These are phyloP conservation scores for Pteruthius melanotis DNA, from an alignment of 2,113 vertebrate genomes.

Conservation along the genomic window DNA sequence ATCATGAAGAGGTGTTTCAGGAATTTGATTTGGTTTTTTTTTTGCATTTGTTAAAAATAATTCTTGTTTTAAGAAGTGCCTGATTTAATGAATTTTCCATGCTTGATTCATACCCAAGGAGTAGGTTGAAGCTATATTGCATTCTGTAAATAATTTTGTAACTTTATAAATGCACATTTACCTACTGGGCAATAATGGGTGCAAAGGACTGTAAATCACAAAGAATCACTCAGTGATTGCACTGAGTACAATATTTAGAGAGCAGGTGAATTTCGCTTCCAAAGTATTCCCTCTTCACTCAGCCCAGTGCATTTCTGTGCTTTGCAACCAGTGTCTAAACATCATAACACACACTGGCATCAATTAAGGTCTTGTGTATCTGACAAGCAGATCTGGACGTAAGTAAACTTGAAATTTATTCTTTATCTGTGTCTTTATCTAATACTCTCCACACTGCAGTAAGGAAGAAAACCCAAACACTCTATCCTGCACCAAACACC, in stretches of 20 bases:
- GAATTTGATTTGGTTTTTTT: background rate
- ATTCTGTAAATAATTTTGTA: slow-evolving; percentile 1
- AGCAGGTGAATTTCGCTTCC: background rate
- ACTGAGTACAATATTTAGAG: background rate
- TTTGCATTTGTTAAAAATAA: background rate
- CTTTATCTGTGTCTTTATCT: background rate
- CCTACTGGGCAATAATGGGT: background rate
- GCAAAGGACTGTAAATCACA: background rate
- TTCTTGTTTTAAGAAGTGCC: background rate
- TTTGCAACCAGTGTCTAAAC: background rate
- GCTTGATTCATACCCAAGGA: background rate
- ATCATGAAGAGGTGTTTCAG: background rate
- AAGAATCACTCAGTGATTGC: background rate
- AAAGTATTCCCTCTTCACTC: background rate
- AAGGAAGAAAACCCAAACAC: background rate
- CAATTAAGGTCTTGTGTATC: background rate
- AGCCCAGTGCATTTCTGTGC: background rate
- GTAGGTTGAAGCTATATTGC: background rate
- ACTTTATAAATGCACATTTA: background rate
- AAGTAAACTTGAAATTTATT: background rate
- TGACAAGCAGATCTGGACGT: background rate
- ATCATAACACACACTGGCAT: background rate
- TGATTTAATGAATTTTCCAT: background rate
- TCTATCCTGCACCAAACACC: background rate
- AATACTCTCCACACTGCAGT: background rate